These are phyloP conservation scores for Meteorus colon DNA, from an alignment of 2,888 invertebrate species.

Conservation along the genomic window DNA sequence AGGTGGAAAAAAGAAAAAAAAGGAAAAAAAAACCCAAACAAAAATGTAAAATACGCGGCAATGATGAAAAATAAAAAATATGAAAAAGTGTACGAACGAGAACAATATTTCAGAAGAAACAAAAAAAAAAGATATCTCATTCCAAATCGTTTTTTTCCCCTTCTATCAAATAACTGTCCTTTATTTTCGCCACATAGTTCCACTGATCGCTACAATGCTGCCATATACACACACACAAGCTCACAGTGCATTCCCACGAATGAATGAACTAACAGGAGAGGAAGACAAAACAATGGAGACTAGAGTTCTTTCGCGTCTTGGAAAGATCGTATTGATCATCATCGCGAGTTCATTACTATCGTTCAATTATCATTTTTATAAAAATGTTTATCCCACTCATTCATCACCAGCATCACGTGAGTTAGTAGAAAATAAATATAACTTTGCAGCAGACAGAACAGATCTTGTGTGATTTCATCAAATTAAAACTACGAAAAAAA, in stretches of 20 bases:
- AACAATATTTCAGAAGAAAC: constrained; percentile 47
- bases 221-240: too few relatives aligned
- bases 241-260: too few relatives aligned
- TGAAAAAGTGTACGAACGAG: constrained; percentile 66
- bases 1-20: constrained; percentile 55
- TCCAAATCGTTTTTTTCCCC: constrained; percentile 54
- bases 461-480: neutral
- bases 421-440: neutral
- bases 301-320: constrained; percentile 20
- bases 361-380: neutral
- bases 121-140: constrained; percentile 49
- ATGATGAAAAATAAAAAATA: constrained; percentile 50
- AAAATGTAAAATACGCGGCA: constrained; percentile 54
- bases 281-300: constrained; percentile 5
- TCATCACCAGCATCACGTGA: too few relatives aligned
- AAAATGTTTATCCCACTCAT: too few relatives aligned
- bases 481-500: neutral
- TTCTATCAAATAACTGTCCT: constrained; percentile 44
- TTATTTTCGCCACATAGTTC: too few relatives aligned
- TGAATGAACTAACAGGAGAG: neutral
- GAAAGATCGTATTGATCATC: constrained; percentile 54
- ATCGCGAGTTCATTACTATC: constrained; percentile 55
- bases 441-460: neutral
- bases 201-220: too few relatives aligned
- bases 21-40: constrained; percentile 52